These are phyloP conservation scores for Tiliacea aurago DNA, from an alignment of 2,888 invertebrate genomes.

Conservation along the genomic window DNA sequence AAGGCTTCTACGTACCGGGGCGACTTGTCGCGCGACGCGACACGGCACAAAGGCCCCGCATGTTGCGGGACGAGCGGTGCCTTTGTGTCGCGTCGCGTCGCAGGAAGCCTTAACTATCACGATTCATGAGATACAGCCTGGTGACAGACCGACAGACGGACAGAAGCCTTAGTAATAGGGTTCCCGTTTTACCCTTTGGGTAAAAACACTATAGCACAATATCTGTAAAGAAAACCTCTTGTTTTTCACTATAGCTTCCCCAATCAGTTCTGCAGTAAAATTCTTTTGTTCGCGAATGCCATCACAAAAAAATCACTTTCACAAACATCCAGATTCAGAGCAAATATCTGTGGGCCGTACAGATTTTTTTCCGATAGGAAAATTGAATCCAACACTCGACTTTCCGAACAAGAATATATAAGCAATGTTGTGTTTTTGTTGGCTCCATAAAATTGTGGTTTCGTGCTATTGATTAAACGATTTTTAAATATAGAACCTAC, in stretches of 20 bases:
- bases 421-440: not conserved
- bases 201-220: not conserved
- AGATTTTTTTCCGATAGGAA: slow-evolving; percentile 47
- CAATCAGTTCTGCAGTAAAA: slow-evolving; percentile 45
- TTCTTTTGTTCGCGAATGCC: slow-evolving; percentile 19
- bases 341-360: slow-evolving; percentile 31
- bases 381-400: slow-evolving; percentile 41
- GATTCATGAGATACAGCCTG: too few relatives aligned
- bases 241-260: slow-evolving; percentile 3
- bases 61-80: too few relatives aligned
- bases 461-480: not conserved
- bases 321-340: slow-evolving; percentile 29
- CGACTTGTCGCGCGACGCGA: too few relatives aligned
- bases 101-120: too few relatives aligned
- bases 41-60: too few relatives aligned
- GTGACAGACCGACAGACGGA: too few relatives aligned
- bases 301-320: slow-evolving; percentile 30
- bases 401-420: slow-evolving; percentile 24
- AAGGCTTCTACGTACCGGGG: too few relatives aligned
- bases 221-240: not conserved
- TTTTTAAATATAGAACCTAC: not conserved
- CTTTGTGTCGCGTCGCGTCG: too few relatives aligned
- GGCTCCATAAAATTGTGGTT: not conserved
- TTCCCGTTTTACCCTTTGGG: too few relatives aligned
- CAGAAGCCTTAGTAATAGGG: too few relatives aligned